A percentile compares a stretch with the other conserved stretches of the same genome.
Conservation (phyloP, 2,888 invertebrate genomes). For the Melikaiella ostensackeni region DNA sequence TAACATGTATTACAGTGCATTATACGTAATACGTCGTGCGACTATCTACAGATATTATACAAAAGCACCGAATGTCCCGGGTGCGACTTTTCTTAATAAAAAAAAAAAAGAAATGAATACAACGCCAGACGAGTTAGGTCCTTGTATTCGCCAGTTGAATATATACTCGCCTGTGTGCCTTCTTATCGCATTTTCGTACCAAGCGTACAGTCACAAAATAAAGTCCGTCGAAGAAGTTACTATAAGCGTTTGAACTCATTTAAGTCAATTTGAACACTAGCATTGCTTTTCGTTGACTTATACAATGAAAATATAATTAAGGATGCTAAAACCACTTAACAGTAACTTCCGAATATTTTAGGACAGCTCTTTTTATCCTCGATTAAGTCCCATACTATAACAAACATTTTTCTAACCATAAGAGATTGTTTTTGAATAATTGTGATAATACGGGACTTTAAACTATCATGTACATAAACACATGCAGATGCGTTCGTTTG, state of each 20-base stretch:
- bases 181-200: conserved; percentile 31
- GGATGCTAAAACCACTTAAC: background rate
- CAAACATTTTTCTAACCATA: background rate
- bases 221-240: conserved; percentile 31
- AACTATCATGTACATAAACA: conserved; percentile 40
- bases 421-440: background rate
- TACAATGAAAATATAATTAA: conserved; percentile 5
- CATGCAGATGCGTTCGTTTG: conserved; percentile 47
- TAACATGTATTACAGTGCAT: conserved; percentile 73
- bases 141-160: background rate
- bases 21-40: conserved; percentile 70
- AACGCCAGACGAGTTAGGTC: conserved; percentile 7
- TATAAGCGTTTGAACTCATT: conserved; percentile 27
- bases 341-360: conserved; percentile 18
- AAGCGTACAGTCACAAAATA: conserved; percentile 21
- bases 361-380: background rate
- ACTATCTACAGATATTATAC: conserved; percentile 76
- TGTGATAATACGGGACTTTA: conserved; percentile 21
- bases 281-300: conserved; percentile 7
- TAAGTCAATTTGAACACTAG: conserved; percentile 20
- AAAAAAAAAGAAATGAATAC: conserved; percentile 30
- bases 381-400: background rate
- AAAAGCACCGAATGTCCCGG: conserved; percentile 67
- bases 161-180: conserved; percentile 12
- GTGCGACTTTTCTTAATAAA: conserved; percentile 53